Evolutionary conservation across 2,888 invertebrate genomes (phyloP), one percentile per base, ranked within the genome.

Genomic region (Eupithecia subumbrata): DNA sequence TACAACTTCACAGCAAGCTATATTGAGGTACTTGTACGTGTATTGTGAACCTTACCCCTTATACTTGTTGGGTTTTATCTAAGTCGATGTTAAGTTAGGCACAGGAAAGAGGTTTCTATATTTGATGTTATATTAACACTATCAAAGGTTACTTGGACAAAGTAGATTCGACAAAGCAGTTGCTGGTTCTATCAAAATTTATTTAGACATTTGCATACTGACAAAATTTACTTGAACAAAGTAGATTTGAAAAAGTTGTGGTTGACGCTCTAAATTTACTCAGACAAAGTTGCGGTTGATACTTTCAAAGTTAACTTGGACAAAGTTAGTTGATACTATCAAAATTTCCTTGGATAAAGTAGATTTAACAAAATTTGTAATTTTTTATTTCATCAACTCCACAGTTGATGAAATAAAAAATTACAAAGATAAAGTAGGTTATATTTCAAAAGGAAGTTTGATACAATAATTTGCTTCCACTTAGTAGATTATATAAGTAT

Each of bases 1-100:
- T 43, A 22, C 43, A 22, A 43, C 25, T 68, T 48, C 69, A 69
- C 48, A 69, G 67, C 37, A 67, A 67, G 67, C 40, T 37, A 14
- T 37, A 16, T 67, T 43, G 40, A 43, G 60, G 25, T 60, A 60
- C 60, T 60, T 56, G 11, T 8, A 22, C 22, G 56, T 60, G 60
- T 60, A 60, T 25, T 60, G 60, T 60, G 25, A 60, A 60, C 25
- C 60, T 60, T 60, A 60, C 60, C 60, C 60, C 56, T 25, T 25
- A 25, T n/a, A 22, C 25, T 60, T 12, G 12, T 60, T 5, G 12
- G n/a, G 25, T 9, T 60, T 60, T 25, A 60, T 25, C 25, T 60
- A 60, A 25, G 60, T 25, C 60, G 60, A 60, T 60, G 60, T 60
- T 60, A 60, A 60, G 60, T 60, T 60, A 60, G 25, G 60, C 56